Evolutionary conservation across 1,140 invertebrate genomes (phyloP).

Genomic region (Pseudomyrmex cubaensis): DNA sequence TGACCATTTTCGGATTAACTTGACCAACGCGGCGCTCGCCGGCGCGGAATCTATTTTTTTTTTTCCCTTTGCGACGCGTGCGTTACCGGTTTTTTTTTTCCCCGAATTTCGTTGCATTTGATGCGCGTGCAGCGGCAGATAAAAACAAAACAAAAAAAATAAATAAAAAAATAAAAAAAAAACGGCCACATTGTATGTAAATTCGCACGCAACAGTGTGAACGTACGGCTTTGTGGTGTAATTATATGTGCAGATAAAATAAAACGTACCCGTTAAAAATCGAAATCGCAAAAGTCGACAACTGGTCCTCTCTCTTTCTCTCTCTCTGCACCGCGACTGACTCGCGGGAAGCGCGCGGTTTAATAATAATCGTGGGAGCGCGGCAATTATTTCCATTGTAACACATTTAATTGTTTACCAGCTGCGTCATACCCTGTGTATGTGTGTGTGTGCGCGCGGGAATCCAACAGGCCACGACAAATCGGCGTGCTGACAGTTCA

Average conservation of each 20-base stretch:
- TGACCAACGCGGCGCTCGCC: neutral
- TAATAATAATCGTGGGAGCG: conserved; percentile 82
- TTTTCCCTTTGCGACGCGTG: no score
- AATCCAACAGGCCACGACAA: conserved; percentile 53
- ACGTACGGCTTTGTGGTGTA: neutral
- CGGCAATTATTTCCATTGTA: conserved; percentile 80
- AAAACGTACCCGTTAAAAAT: neutral
- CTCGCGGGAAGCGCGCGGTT: conserved; percentile 65
- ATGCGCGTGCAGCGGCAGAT: no score
- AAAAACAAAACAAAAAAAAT: no score
- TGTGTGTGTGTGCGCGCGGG: conserved; percentile 33
- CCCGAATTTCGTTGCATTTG: no score
- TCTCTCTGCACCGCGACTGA: neutral
- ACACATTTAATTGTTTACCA: conserved; percentile 80
- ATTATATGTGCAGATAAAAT: no score
- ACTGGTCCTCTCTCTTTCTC: conserved; percentile 12
- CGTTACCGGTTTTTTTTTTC: no score
- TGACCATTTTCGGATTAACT: conserved; percentile 47
- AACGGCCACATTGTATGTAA: no score
- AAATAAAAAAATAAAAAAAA: no score
- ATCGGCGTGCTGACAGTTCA: conserved; percentile 13
- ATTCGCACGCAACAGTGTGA: neutral
- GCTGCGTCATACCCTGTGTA: conserved; percentile 73
- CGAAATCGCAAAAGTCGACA: conserved; percentile 12
- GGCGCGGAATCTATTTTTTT: no score